Evolutionary conservation across 2,888 invertebrate species (phyloP).

Genomic region (Caenorhabditis virilis): DNA sequence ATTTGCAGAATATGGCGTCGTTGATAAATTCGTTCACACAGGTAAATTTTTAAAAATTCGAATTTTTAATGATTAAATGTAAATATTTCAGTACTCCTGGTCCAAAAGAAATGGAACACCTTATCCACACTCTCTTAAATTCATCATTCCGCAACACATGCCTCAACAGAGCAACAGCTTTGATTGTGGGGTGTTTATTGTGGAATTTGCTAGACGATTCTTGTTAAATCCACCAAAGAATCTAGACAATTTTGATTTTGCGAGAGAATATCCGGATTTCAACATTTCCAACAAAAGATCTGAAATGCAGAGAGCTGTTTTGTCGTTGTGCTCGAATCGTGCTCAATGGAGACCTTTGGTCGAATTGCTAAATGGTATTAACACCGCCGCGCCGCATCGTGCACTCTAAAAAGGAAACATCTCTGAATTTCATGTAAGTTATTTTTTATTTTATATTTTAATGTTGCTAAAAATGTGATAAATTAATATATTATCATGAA

Average conservation of each 20-base stretch:
- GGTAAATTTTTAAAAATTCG: conserved; percentile 11
- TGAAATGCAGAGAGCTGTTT: conserved; percentile 56
- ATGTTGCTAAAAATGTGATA: no score
- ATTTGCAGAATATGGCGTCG: conserved; percentile 44
- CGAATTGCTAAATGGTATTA: conserved; percentile 31
- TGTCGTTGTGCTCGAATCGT: conserved; percentile 50
- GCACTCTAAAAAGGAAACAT: conserved; percentile 14
- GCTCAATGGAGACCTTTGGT: conserved; percentile 34
- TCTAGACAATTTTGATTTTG: conserved; percentile 54
- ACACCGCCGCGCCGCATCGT: conserved; percentile 36
- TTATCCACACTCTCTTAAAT: conserved; percentile 17
- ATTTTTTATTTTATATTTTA: no score
- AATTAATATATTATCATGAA: no score
- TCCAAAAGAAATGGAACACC: conserved; percentile 27
- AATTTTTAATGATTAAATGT: conserved; percentile 3
- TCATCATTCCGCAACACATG: conserved; percentile 33
- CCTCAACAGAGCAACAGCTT: conserved; percentile 53
- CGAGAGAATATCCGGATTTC: conserved; percentile 53
- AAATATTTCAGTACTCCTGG: conserved; percentile 39
- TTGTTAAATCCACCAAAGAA: conserved; percentile 55
- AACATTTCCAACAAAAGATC: conserved; percentile 39
- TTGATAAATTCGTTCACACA: conserved; percentile 52
- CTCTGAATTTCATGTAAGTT: background rate
- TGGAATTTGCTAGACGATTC: conserved; percentile 60
- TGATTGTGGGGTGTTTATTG: conserved; percentile 60